Evolutionary conservation across 64 coral and sea anemone genomes (phyloP).

Genomic region (Dendronephthya gigantea): DNA sequence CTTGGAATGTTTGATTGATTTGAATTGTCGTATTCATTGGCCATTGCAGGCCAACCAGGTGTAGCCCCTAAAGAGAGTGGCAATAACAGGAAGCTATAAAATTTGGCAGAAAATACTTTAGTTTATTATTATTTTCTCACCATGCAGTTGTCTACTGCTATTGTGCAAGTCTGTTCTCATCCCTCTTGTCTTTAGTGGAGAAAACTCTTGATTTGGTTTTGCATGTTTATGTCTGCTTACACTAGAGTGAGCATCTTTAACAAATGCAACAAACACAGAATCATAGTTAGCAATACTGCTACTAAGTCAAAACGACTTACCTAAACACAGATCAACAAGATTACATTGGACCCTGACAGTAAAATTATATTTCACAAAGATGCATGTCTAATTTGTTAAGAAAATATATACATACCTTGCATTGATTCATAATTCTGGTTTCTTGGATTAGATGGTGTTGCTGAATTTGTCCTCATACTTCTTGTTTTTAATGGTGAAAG

Average conservation of each 20-base stretch:
- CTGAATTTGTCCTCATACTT: background rate
- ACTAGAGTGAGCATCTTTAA: too few relatives aligned
- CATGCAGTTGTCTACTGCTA: background rate
- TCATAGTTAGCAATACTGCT: too few relatives aligned
- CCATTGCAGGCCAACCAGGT: background rate
- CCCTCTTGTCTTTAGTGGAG: background rate
- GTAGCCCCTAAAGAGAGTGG: background rate
- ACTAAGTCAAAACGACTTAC: too few relatives aligned
- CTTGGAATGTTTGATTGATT: background rate
- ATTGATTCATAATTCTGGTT: background rate
- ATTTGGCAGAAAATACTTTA: background rate
- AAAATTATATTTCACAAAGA: too few relatives aligned
- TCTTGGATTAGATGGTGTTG: background rate
- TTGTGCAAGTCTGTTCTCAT: background rate
- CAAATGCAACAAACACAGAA: too few relatives aligned
- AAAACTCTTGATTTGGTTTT: background rate
- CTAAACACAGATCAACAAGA: too few relatives aligned
- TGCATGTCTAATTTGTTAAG: background rate
- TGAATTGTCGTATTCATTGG: background rate
- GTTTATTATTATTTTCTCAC: too few relatives aligned
- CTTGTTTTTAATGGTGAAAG: constrained; percentile 16
- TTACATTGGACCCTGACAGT: too few relatives aligned
- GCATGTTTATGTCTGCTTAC: background rate
- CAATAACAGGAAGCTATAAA: background rate
- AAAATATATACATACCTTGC: background rate